Evolutionary conservation across 2,888 invertebrate genomes (phyloP).

Genomic region (Spicauda simplicius): DNA sequence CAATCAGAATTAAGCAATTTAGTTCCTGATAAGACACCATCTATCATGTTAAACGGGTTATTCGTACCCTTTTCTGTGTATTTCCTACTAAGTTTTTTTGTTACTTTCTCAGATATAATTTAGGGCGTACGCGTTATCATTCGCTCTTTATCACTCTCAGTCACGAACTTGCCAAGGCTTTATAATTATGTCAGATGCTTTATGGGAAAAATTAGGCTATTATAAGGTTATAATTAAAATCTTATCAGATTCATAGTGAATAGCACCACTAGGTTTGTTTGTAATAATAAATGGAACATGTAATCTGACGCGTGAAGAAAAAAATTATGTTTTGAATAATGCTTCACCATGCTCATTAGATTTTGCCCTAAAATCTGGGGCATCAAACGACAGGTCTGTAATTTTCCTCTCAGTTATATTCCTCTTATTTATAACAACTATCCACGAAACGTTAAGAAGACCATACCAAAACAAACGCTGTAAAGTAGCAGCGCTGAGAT

Average conservation of each 20-base stretch:
- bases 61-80: constrained; percentile 21
- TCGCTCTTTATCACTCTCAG: constrained; percentile 55
- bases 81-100: constrained; percentile 20
- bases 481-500: constrained; percentile 17
- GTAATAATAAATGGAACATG: too few species aligned
- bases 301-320: too few species aligned
- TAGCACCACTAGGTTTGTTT: constrained; percentile 38
- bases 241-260: constrained; percentile 34
- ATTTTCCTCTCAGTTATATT: too few species aligned
- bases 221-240: constrained; percentile 45
- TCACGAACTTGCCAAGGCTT: constrained; percentile 50
- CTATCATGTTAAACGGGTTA: constrained; percentile 29
- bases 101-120: constrained; percentile 33
- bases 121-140: constrained; percentile 32
- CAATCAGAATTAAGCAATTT: constrained; percentile 11
- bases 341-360: background rate
- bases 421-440: background rate
- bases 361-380: too few species aligned
- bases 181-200: constrained; percentile 52
- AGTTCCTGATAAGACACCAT: constrained; percentile 27
- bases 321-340: too few species aligned
- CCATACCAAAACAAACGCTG: constrained; percentile 11
- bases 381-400: too few species aligned
- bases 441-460: constrained; percentile 25
- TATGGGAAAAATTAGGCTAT: constrained; percentile 51